A percentile compares a stretch with the other conserved stretches of the same genome.
Conservation (phyloP, 2,113 vertebrate genomes). For the Penelope pileata region DNA sequence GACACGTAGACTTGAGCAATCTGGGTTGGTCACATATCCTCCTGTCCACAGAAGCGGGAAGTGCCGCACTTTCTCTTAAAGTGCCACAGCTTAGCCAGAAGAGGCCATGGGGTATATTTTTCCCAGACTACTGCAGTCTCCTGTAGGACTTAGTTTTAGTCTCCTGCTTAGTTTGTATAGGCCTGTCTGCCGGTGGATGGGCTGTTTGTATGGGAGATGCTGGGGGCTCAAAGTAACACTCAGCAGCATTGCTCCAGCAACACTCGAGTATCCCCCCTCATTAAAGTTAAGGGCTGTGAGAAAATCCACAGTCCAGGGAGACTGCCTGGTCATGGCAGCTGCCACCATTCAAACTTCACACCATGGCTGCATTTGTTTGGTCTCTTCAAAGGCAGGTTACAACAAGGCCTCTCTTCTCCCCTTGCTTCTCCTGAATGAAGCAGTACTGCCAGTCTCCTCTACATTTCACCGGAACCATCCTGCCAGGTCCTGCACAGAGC, state of each 20-base stretch:
- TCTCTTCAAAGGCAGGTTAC: not conserved
- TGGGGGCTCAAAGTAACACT: not conserved
- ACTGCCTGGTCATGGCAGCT: not conserved
- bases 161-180: not conserved
- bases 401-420: not conserved
- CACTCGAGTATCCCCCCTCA: fast-evolving
- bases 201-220: not conserved
- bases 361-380: not conserved
- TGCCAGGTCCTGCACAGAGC: not conserved
- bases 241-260: fast-evolving
- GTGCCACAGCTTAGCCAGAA: not conserved
- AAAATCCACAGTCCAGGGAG: no score
- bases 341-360: not conserved
- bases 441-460: not conserved
- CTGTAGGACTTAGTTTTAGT: no score
- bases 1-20: not conserved
- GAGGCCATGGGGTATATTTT: not conserved
- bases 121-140: not conserved
- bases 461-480: not conserved
- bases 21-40: no score
- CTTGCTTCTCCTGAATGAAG: not conserved
- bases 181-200: not conserved
- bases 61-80: fast-evolving
- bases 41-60: not conserved
- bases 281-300: no score